Conservation (phyloP, 2,797 vertebrate species). For the Delichon dasypus region DNA sequence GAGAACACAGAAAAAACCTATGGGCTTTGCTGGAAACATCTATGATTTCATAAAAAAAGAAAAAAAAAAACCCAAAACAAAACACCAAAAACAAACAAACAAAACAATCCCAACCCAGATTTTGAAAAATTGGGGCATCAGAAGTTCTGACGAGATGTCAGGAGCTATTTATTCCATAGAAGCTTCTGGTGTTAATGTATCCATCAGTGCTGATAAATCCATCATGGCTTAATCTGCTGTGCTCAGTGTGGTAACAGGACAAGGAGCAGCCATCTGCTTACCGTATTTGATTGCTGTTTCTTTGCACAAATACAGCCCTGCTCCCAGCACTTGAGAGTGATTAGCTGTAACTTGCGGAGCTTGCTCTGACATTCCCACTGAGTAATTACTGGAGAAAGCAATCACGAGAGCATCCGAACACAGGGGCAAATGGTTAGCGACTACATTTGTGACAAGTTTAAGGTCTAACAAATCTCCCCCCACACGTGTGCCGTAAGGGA, state of each 20-base stretch:
- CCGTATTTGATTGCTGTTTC: constrained; percentile 70
- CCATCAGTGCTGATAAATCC: constrained; percentile 64
- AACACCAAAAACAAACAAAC: too few species aligned
- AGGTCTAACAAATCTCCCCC: constrained; percentile 38
- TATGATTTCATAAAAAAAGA: neutral
- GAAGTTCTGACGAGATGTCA: constrained; percentile 49
- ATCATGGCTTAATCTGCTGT: constrained; percentile 62
- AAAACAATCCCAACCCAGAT: neutral
- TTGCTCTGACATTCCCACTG: constrained; percentile 33
- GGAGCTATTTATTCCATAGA: constrained; percentile 61
- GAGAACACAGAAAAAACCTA: neutral
- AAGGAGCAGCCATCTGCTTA: constrained; percentile 75
- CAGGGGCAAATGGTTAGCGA: constrained; percentile 45
- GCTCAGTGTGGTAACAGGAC: constrained; percentile 58
- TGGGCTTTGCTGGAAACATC: neutral
- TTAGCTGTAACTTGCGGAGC: constrained; percentile 68
- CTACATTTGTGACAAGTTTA: constrained; percentile 44
- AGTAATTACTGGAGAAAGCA: constrained; percentile 65
- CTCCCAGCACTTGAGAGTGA: constrained; percentile 70
- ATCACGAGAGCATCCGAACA: constrained; percentile 31
- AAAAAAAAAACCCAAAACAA: too few species aligned
- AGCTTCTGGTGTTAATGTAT: constrained; percentile 59
- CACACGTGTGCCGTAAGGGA: neutral
- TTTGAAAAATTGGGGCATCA: constrained; percentile 7
- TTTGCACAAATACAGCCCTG: constrained; percentile 59